A percentile compares a stretch with the other conserved stretches of the same genome.
phyloP scores from a whole-genome alignment of 2,113 vertebrate genomes.

The Microcebus lehilahytsara region DNA sequence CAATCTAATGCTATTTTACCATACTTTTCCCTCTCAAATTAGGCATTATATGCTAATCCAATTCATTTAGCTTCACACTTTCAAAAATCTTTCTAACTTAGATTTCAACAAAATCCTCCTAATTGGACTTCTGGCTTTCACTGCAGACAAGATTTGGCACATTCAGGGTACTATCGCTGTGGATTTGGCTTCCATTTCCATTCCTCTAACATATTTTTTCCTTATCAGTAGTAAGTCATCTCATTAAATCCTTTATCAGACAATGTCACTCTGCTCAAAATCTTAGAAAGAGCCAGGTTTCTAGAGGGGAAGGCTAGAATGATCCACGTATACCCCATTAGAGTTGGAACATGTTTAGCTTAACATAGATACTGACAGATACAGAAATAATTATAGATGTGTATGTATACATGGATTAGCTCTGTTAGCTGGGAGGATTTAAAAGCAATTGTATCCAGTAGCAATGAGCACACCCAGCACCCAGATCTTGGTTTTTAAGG shows the following conservation, averaged over 20 bases:
- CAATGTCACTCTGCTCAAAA: not conserved
- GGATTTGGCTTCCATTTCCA: not conserved
- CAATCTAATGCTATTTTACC: not conserved
- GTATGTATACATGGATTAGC: not conserved
- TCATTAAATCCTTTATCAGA: conserved; percentile 20
- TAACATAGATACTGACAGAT: not conserved
- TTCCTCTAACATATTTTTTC: not conserved
- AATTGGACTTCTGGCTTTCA: not conserved
- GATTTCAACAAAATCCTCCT: not conserved
- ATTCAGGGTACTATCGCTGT: too few relatives aligned
- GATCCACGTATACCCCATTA: not conserved
- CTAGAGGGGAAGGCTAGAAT: not conserved
- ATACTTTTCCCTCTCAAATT: not conserved
- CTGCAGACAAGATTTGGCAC: not conserved
- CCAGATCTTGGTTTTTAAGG: not conserved
- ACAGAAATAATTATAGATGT: not conserved
- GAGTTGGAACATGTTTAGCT: not conserved
- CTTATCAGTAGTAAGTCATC: not conserved
- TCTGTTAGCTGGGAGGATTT: not conserved
- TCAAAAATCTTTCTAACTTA: not conserved
- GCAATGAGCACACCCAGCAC: not conserved
- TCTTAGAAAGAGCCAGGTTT: not conserved
- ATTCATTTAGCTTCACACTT: not conserved
- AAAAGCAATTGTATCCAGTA: not conserved
- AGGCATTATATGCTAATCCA: not conserved